These are phyloP conservation scores for Rotaria sp. DNA, from an alignment of 2,888 invertebrate genomes.

Conservation along the genomic window DNA sequence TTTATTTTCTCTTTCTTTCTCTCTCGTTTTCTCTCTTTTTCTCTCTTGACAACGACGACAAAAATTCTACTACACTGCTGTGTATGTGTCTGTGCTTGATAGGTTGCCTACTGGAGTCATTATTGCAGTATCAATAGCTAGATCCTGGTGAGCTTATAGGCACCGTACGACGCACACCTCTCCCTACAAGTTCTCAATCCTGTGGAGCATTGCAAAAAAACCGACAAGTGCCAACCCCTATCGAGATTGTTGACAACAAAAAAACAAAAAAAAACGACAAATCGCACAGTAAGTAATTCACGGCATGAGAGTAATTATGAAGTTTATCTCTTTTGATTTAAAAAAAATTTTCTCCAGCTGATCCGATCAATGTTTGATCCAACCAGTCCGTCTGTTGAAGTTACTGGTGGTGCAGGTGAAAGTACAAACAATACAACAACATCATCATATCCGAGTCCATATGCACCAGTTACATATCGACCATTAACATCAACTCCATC, in stretches of 20 bases:
- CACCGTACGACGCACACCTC: slow-evolving; percentile 15
- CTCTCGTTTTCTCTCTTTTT: neutral
- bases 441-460: neutral
- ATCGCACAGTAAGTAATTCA: slow-evolving; percentile 4
- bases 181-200: slow-evolving; percentile 21
- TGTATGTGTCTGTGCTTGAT: slow-evolving; percentile 22
- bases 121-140: slow-evolving; percentile 24
- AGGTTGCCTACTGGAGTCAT: slow-evolving; percentile 24
- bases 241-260: slow-evolving; percentile 22
- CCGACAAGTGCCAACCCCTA: slow-evolving; percentile 22
- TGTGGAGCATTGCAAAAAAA: slow-evolving; percentile 19
- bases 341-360: neutral
- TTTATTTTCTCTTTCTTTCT: neutral
- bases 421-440: neutral
- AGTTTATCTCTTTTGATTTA: neutral
- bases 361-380: neutral
- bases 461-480: slow-evolving; percentile 3
- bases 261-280: slow-evolving; percentile 10
- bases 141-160: slow-evolving; percentile 22
- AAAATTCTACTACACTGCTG: slow-evolving; percentile 4
- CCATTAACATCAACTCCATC: neutral
- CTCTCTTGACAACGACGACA: neutral
- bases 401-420: neutral
- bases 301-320: slow-evolving; percentile 7
- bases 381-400: neutral